A percentile compares a stretch with the other conserved stretches of the same genome.
phyloP scores from a whole-genome alignment of 2,888 invertebrate genomes.

The Acheta domesticus region DNA sequence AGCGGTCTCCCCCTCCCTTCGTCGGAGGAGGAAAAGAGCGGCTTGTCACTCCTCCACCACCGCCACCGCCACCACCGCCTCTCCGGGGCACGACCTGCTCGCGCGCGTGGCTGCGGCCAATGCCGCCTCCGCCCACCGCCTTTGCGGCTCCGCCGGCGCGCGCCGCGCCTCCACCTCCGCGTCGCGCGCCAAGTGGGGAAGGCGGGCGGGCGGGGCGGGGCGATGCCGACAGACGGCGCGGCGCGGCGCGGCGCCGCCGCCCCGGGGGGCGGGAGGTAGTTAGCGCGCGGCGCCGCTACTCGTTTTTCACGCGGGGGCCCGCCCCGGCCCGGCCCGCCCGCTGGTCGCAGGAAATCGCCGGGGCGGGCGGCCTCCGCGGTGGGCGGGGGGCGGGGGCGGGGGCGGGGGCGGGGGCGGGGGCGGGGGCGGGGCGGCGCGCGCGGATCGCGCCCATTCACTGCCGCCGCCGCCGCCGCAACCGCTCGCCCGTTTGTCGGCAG shows the following conservation, averaged over 20 bases:
- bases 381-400: no score
- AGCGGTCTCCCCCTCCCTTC: no score
- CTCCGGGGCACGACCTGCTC: neutral
- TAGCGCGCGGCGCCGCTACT: constrained; percentile 20
- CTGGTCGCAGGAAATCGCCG: constrained; percentile 22
- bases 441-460: neutral
- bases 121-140: neutral
- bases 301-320: neutral
- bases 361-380: neutral
- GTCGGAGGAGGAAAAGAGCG: no score
- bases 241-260: neutral
- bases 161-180: neutral
- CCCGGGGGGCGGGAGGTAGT: constrained; percentile 20
- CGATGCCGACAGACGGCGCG: constrained; percentile 20
- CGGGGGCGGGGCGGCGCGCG: neutral
- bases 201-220: neutral
- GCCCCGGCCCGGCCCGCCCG: neutral
- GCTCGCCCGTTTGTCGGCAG: neutral
- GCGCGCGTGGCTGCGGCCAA: no score
- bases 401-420: no score
- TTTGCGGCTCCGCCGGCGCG: neutral
- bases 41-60: neutral
- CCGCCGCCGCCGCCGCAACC: neutral
- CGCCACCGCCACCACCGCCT: neutral
- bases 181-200: neutral